Conservation (phyloP, 1,140 invertebrate species). For the Drosophila tristis region DNA sequence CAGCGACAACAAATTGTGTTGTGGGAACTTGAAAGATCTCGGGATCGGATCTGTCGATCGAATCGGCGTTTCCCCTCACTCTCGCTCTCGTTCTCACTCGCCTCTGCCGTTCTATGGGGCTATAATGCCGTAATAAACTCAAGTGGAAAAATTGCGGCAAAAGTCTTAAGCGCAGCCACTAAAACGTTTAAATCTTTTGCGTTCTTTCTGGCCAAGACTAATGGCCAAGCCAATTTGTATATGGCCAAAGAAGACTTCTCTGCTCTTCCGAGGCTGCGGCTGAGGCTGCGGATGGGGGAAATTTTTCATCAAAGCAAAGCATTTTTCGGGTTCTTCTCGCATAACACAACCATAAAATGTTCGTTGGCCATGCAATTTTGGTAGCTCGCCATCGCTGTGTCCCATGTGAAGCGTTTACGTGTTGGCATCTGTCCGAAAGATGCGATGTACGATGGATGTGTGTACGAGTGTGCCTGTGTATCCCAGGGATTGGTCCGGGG, state of each 20-base stretch:
- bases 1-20: conserved; percentile 63
- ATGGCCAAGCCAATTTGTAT: conserved; percentile 78
- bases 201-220: conserved; percentile 68
- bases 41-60: no score
- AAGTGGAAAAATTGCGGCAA: conserved; percentile 67
- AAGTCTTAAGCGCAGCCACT: conserved; percentile 75
- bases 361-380: conserved; percentile 51
- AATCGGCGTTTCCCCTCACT: no score
- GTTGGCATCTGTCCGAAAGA: conserved; percentile 59
- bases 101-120: conserved; percentile 8
- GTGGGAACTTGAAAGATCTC: no score
- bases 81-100: not conserved
- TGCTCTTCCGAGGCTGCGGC: no score
- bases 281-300: conserved; percentile 12
- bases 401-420: conserved; percentile 75
- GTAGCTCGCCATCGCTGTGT: conserved; percentile 37
- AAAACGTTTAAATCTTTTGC: conserved; percentile 70
- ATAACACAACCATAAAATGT: conserved; percentile 63
- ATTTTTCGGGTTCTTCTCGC: conserved; percentile 65
- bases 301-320: conserved; percentile 68
- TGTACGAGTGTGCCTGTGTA: not conserved
- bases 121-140: conserved; percentile 70
- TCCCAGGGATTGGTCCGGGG: conserved; percentile 14
- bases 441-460: not conserved
- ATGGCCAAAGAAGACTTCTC: conserved; percentile 39